Conservation (phyloP, 2,797 vertebrate genomes). For the Tokudaia tokunoshimensis region DNA sequence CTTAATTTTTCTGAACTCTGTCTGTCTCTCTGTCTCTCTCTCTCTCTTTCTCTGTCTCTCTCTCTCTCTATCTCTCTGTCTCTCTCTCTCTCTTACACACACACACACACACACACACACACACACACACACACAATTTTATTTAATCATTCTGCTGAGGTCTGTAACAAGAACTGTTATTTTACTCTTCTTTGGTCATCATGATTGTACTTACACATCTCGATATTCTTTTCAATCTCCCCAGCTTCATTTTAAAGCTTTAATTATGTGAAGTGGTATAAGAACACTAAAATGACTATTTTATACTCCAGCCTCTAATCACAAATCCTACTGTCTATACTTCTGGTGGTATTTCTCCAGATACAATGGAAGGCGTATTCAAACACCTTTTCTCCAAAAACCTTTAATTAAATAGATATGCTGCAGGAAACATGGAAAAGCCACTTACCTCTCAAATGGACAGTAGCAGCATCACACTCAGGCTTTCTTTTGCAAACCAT, state of each 20-base stretch:
- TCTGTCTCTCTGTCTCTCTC: too few relatives aligned
- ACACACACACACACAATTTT: not conserved
- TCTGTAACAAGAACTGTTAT: not conserved
- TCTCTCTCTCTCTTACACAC: too few relatives aligned
- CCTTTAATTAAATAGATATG: not conserved
- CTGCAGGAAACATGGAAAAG: not conserved
- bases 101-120: not conserved
- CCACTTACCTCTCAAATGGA: not conserved
- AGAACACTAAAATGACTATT: conserved; percentile 34
- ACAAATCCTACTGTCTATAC: not conserved
- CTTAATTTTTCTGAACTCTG: not conserved
- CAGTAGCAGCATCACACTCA: not conserved
- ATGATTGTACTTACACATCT: not conserved
- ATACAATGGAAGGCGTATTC: not conserved
- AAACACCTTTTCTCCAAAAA: not conserved
- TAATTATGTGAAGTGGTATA: not conserved
- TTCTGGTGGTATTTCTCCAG: not conserved
- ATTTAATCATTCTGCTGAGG: not conserved
- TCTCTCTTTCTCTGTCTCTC: too few relatives aligned
- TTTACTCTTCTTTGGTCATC: not conserved
- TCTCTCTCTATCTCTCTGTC: not conserved
- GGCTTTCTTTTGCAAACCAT: not conserved
- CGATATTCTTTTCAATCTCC: not conserved
- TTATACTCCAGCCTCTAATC: not conserved
- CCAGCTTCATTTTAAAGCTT: not conserved